Evolutionary conservation across 1,140 invertebrate genomes (phyloP), one percentile per base, ranked within the genome.

Genomic region (Leptoteleia sp.): DNA sequence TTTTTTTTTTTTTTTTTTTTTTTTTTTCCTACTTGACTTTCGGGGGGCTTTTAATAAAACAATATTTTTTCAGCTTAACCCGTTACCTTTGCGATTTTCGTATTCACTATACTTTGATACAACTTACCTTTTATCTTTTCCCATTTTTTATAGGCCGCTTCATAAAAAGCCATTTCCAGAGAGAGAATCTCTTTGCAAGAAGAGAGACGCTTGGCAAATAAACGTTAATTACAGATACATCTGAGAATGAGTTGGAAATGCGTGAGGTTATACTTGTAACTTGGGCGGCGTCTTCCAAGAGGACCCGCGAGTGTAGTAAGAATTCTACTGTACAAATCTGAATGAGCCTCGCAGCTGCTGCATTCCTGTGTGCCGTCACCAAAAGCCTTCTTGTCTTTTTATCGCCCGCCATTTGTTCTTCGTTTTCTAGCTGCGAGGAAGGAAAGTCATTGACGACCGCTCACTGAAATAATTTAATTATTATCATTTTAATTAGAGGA

Each of bases 341-440:
- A 88, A 88, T 88, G 87, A 88, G 85, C 79, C 79, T 82, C 82
- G 84, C 87, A 87, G 86, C 87, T 88, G 87, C 86, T 83, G 83
- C 85, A 87, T 87, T 87, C 86, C 84, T 84, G 64, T 83, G 81
- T 82, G 81, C 86, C 83, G 83, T 87, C 85, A 85, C 82, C 77
- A 81, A 64, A 67, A 77, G 76, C 77, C 79, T 83, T 78, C 80
- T 83, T 82, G 79, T 82, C 83, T 81, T 80, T 81, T 79, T 77
- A 73, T 83, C 81, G 77, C 64, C 43, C 80, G 43, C 16, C 61
- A 61, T 75, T 76, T 55, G 43, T 59, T 67, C 27, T 52, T 61
- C 62, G 19, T 54, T 67, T 76, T 65, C 50, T 61, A 48, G 35
- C 33, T 45, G 8, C 35, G 27, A 45, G 16, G 8, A 31, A n/a